Conservation (phyloP, 2,888 invertebrate genomes). For the Apotomis turbidana region DNA sequence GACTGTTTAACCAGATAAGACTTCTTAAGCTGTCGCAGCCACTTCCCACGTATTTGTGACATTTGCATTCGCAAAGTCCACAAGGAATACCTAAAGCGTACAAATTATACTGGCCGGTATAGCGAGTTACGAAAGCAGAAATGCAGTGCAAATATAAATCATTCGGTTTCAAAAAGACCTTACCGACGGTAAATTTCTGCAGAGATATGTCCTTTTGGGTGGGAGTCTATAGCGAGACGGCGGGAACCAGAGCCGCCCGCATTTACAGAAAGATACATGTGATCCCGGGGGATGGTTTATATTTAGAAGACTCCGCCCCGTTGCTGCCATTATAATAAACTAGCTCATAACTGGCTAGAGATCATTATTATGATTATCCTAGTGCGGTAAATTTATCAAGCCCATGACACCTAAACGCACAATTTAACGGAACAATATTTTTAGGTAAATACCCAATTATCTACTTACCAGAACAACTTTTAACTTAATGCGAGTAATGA, state of each 20-base stretch:
- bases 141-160: slow-evolving; percentile 23
- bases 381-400: background rate
- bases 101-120: slow-evolving; percentile 12
- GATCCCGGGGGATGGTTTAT: slow-evolving; percentile 27
- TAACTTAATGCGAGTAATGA: too few species aligned
- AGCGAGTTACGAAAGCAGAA: slow-evolving; percentile 12
- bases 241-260: slow-evolving; percentile 23
- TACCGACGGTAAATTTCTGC: background rate
- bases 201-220: background rate
- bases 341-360: slow-evolving; percentile 6
- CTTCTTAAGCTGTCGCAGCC: background rate
- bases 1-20: slow-evolving; percentile 24
- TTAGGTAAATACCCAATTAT: too few species aligned
- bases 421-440: background rate
- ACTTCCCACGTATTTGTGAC: slow-evolving; percentile 15
- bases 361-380: slow-evolving; percentile 12
- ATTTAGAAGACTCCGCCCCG: slow-evolving; percentile 27
- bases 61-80: slow-evolving; percentile 13
- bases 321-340: slow-evolving; percentile 13
- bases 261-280: slow-evolving; percentile 6
- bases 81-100: slow-evolving; percentile 8
- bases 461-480: too few species aligned
- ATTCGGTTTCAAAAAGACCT: background rate
- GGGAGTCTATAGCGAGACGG: background rate
- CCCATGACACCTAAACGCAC: background rate